Base-by-base conservation (phyloP, 2,797 vertebrate genomes). In the Psittacula echo region DNA sequence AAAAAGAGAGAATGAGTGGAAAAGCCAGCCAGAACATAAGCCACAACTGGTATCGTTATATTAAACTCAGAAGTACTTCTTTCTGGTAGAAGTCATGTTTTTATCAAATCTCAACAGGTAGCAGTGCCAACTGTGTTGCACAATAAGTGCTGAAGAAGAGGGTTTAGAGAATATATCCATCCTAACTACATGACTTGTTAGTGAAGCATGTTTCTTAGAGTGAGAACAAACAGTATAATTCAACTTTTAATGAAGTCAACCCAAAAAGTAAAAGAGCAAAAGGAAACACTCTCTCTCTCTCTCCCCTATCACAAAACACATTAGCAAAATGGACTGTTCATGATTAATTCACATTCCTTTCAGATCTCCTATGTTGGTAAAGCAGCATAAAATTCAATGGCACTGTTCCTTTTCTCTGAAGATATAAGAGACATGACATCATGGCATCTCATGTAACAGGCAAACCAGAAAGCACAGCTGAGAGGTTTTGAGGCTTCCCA, bases 271-370 rank as follows among this genome's bases (percentile, higher is more conserved):
- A 56, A 71, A 82, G 77, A 93, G 91, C 89, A 90, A 91, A 84
- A 90, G 84, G 80, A 95, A 94, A 79, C 41, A 2, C 54, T 4
- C 65, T 41, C 73, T 16, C 45, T 58, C 82, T 27, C 27, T 56
- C 78, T 7, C 67, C 3, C 50, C 51, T 21, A 53, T 50, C 91
- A 79, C 48, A 82, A 61, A 90, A 79, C 68, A 88, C 93, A 91
- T 94, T 56, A 94, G 90, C 80, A 96, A 90, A 94, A 89, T 75
- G 88, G 91, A 96, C 80, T 23, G 80, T 58, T 94, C 93, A 82
- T 96, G 91, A 96, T 94, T 93, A 95, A 96, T 96, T 96, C 93
- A 88, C 95, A 82, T 94, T 74, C 76, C 88, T 95, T 94, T 27
- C 86, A 64, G 13, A 94, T 87, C 24, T 3, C 50, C 87, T 80